Base-by-base conservation (phyloP, 2,797 vertebrate species). In the Adrianichthys oophorus region DNA sequence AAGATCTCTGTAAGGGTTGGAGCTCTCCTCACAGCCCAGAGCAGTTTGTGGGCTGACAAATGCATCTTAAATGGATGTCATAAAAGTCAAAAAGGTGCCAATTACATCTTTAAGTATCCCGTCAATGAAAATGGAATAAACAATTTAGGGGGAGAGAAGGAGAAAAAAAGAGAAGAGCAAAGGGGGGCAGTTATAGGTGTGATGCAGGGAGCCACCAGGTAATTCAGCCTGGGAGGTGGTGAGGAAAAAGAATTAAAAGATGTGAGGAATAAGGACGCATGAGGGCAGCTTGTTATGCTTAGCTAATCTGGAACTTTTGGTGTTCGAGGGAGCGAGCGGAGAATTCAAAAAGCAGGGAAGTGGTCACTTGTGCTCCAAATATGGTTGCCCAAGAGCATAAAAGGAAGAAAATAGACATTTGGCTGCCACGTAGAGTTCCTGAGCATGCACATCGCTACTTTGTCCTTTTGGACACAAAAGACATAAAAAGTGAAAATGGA, bases 1-100 rank as follows among this genome's bases (percentile, higher is more conserved):
- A 75, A 86, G 87, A 85, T 84, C 80, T 83, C 74, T 81, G 79
- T 80, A 86, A 80, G 80, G 85, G 78, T 62, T 70, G 75, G 72
- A 78, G 76, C 84, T 77, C 78, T 85, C 79, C 47, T 83, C 74
- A 44, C 80, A 86, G 88, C 87, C 90, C 84, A 76, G 18, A 88
- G 90, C 90, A 83, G 84, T 92, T 90, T 91, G 88, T 86, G 84
- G 87, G 86, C 88, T 92, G 91, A 91, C 90, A 93, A 92, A 90
- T 92, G 89, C 87, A 87, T 89, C 90, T 88, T 91, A 92, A 93
- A 92, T 91, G 82, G 85, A 79, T 88, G 89, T 90, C 90, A 93
- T 93, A 93, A 93, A 93, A 92, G 90, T 92, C 88, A 90, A 90
- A 93, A 92, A 91, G 91, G 92, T 93, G 92, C 86, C 89, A 93